A percentile compares a stretch with the other conserved stretches of the same genome.
Conservation (phyloP, 2,888 invertebrate genomes). For the Itoplectis maculator region DNA sequence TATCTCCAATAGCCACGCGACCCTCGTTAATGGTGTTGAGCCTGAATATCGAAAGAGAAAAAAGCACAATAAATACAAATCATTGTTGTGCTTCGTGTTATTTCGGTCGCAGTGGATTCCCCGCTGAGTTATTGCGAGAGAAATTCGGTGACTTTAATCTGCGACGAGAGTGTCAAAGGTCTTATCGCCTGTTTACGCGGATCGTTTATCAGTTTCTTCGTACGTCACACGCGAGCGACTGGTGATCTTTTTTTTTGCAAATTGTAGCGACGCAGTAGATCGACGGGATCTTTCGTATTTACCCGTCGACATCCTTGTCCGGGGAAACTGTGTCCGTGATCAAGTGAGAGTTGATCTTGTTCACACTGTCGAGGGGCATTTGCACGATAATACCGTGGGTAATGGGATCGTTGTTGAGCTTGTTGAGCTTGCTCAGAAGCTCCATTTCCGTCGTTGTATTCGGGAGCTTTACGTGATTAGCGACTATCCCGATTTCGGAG, state of each 20-base stretch:
- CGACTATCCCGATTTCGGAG: slow-evolving; percentile 94
- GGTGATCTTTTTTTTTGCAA: neutral
- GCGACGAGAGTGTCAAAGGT: slow-evolving; percentile 62
- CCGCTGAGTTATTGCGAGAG: slow-evolving; percentile 34
- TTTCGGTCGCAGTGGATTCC: neutral
- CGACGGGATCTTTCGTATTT: slow-evolving; percentile 71
- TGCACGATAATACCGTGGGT: slow-evolving; percentile 98
- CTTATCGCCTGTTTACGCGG: slow-evolving; percentile 39
- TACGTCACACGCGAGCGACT: neutral
- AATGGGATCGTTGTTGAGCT: slow-evolving; percentile 92
- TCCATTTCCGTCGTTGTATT: slow-evolving; percentile 92
- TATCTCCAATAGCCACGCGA: slow-evolving; percentile 94
- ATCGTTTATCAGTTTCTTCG: slow-evolving; percentile 50
- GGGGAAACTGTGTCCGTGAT: slow-evolving; percentile 95
- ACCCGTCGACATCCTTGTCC: slow-evolving; percentile 98
- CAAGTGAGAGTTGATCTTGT: slow-evolving; percentile 93
- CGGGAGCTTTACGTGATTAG: slow-evolving; percentile 92
- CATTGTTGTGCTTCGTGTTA: neutral
- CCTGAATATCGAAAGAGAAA: slow-evolving; percentile 83
- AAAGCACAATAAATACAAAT: neutral
- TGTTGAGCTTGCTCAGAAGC: slow-evolving; percentile 89
- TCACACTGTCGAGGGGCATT: slow-evolving; percentile 95
- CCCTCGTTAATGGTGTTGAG: slow-evolving; percentile 98
- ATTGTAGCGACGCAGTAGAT: neutral
- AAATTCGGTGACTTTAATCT: slow-evolving; percentile 37